Evolutionary conservation across 2,888 invertebrate genomes (phyloP).

Genomic region (Nebria salina): DNA sequence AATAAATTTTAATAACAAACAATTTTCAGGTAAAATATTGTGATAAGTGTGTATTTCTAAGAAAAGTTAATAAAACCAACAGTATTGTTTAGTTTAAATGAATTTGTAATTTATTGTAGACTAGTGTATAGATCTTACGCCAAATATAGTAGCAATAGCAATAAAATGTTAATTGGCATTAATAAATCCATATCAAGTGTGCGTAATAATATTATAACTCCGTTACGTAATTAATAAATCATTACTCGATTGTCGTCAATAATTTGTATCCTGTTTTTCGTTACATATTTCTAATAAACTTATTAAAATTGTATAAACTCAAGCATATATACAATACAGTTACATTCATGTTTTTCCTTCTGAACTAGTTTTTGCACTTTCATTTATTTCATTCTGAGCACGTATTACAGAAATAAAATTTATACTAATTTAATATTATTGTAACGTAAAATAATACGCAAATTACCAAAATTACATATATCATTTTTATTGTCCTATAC

Average conservation of each 20-base stretch:
- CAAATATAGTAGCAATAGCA: background rate
- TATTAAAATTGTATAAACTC: background rate
- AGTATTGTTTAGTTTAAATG: background rate
- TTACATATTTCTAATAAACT: background rate
- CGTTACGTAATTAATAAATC: background rate
- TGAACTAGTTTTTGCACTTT: background rate
- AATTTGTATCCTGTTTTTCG: background rate
- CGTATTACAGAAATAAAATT: background rate
- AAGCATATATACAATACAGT: background rate
- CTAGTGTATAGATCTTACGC: background rate
- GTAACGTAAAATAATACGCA: background rate
- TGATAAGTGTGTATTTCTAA: background rate
- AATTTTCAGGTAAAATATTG: too few relatives aligned
- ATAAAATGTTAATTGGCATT: background rate
- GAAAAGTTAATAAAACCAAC: background rate
- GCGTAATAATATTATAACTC: background rate
- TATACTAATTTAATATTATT: background rate
- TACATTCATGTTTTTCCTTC: background rate
- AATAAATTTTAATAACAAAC: too few relatives aligned
- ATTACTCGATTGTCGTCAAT: background rate
- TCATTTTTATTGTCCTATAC: too few relatives aligned
- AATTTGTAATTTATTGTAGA: background rate
- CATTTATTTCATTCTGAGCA: background rate
- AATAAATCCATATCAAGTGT: background rate
- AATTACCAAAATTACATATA: too few relatives aligned